A percentile compares a stretch with the other conserved stretches of the same genome.
These are phyloP conservation scores for Cyanistes caeruleus DNA, from an alignment of 2,113 vertebrate genomes.

Conservation along the genomic window DNA sequence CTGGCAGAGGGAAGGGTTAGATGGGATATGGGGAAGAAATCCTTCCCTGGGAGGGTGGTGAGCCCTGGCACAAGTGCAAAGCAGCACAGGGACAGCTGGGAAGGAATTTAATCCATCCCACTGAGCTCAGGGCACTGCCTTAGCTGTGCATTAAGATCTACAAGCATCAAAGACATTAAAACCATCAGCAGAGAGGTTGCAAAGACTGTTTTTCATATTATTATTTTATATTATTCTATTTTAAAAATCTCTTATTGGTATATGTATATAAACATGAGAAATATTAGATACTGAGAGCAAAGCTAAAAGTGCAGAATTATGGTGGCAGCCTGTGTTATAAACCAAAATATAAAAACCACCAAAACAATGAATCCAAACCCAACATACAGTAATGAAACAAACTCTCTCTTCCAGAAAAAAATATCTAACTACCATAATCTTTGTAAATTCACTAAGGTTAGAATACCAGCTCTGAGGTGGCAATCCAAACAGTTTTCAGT, in stretches of 20 bases:
- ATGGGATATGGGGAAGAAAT: background rate
- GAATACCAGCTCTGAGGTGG: background rate
- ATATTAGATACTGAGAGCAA: background rate
- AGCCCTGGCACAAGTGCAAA: background rate
- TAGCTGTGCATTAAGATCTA: background rate
- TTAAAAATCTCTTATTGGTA: background rate
- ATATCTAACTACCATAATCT: fast-evolving
- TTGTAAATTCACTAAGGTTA: background rate
- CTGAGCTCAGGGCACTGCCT: background rate
- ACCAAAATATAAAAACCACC: background rate
- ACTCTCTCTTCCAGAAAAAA: background rate
- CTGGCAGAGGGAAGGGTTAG: background rate
- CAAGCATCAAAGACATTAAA: background rate
- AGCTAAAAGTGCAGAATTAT: background rate
- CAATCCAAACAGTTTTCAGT: background rate
- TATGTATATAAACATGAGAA: background rate
- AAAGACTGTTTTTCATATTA: background rate
- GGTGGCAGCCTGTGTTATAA: background rate
- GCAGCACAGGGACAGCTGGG: background rate
- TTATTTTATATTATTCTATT: background rate
- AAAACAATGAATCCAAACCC: background rate
- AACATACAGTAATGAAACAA: background rate
- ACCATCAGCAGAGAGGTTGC: background rate
- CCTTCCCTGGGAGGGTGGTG: background rate
- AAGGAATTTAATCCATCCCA: background rate